phyloP scores from a whole-genome alignment of 2,888 invertebrate genomes.

The Watsonalla binaria region DNA sequence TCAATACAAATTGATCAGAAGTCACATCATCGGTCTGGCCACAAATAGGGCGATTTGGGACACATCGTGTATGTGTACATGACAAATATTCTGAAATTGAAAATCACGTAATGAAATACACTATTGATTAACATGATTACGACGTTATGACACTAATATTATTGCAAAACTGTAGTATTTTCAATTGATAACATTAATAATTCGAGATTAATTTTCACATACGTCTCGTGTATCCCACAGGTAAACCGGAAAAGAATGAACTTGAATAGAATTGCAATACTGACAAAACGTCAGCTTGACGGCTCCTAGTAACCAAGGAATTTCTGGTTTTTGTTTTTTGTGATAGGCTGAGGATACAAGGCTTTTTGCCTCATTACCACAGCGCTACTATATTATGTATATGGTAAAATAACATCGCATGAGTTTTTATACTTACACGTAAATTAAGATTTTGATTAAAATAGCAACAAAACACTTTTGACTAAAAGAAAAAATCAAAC shows the following conservation, averaged over 20 bases:
- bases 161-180: slow-evolving; percentile 1
- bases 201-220: slow-evolving; percentile 50
- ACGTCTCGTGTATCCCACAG: slow-evolving; percentile 69
- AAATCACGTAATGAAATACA: slow-evolving; percentile 35
- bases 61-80: slow-evolving; percentile 48
- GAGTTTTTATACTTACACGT: too few relatives aligned
- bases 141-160: slow-evolving; percentile 8
- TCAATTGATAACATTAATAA: slow-evolving; percentile 30
- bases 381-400: too few relatives aligned
- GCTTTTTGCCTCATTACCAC: too few relatives aligned
- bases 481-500: too few relatives aligned
- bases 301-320: too few relatives aligned
- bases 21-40: slow-evolving; percentile 86
- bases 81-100: slow-evolving; percentile 46
- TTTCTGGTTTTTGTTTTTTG: too few relatives aligned
- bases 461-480: too few relatives aligned
- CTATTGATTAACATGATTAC: slow-evolving; percentile 5
- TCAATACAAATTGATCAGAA: slow-evolving; percentile 81
- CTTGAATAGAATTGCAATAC: neutral
- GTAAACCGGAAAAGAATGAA: slow-evolving; percentile 59
- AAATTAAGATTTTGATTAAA: too few relatives aligned
- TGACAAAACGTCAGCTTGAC: neutral
- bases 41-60: slow-evolving; percentile 57
- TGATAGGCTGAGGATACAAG: too few relatives aligned
- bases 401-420: too few relatives aligned